A percentile compares a stretch with the other conserved stretches of the same genome.
Evolutionary conservation across 2,113 vertebrate species (phyloP).

Genomic region (Baryphthengus martii): DNA sequence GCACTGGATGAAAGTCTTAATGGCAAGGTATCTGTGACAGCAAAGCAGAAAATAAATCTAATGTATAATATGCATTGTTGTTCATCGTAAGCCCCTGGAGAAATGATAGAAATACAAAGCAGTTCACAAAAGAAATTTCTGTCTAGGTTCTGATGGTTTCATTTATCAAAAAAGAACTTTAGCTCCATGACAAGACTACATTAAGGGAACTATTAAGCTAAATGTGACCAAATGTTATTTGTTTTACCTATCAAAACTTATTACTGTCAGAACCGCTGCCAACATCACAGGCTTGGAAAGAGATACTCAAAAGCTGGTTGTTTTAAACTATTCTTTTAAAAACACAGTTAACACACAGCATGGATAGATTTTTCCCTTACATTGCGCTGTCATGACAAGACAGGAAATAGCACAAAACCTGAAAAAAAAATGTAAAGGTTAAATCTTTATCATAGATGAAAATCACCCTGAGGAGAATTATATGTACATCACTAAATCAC

Average conservation of each 20-base stretch:
- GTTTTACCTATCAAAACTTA: not conserved
- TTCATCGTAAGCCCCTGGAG: not conserved
- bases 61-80: not conserved
- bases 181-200: not conserved
- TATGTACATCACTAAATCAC: not conserved
- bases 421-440: not conserved
- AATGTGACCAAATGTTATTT: not conserved
- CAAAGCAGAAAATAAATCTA: not conserved
- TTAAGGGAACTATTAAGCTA: not conserved
- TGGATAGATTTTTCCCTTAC: not conserved
- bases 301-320: not conserved
- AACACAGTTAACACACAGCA: not conserved
- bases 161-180: slow-evolving; percentile 1
- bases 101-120: not conserved
- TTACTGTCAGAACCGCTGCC: not conserved
- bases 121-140: not conserved
- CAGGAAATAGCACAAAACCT: not conserved
- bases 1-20: not conserved
- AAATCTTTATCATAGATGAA: not conserved
- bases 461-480: not conserved
- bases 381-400: not conserved
- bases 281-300: not conserved
- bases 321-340: not conserved
- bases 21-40: not conserved
- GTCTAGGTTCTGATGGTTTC: not conserved